These are phyloP conservation scores for Andrena minutula DNA, from an alignment of 2,888 invertebrate species.

Conservation along the genomic window DNA sequence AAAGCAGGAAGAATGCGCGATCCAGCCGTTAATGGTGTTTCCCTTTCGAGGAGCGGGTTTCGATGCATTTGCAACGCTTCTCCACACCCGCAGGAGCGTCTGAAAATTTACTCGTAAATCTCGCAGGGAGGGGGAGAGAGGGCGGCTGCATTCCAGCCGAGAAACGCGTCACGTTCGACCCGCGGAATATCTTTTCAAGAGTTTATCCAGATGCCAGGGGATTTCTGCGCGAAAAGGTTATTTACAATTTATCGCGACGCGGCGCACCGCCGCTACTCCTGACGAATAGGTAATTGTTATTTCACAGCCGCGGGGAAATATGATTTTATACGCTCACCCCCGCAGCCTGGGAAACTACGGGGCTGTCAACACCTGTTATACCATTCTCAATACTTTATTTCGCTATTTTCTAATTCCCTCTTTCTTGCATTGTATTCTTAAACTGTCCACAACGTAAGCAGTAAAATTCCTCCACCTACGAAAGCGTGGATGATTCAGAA, in stretches of 20 bases:
- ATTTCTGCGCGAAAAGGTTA: constrained; percentile 36
- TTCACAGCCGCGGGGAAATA: constrained; percentile 19
- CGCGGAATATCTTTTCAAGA: constrained; percentile 48
- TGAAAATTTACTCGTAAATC: constrained; percentile 45
- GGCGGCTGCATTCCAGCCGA: constrained; percentile 20
- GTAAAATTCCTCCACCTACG: too few species aligned
- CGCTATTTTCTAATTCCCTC: too few species aligned
- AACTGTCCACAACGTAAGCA: too few species aligned
- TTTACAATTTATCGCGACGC: constrained; percentile 46
- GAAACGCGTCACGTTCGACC: constrained; percentile 44
- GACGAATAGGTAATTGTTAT: constrained; percentile 52
- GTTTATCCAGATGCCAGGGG: constrained; percentile 30
- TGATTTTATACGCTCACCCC: constrained; percentile 23
- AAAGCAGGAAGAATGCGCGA: constrained; percentile 8
- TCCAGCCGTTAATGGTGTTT: constrained; percentile 22
- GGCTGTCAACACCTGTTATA: neutral
- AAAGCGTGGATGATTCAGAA: constrained; percentile 9
- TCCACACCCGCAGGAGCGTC: constrained; percentile 14
- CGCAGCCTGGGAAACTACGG: neutral
- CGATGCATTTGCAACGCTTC: neutral
- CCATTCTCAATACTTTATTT: neutral
- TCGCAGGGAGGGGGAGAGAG: neutral
- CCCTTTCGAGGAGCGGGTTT: neutral
- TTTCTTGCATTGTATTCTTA: too few species aligned
- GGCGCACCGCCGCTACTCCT: neutral